Evolutionary conservation across 2,888 invertebrate species (phyloP).

Genomic region (Ichneumon xanthorius): DNA sequence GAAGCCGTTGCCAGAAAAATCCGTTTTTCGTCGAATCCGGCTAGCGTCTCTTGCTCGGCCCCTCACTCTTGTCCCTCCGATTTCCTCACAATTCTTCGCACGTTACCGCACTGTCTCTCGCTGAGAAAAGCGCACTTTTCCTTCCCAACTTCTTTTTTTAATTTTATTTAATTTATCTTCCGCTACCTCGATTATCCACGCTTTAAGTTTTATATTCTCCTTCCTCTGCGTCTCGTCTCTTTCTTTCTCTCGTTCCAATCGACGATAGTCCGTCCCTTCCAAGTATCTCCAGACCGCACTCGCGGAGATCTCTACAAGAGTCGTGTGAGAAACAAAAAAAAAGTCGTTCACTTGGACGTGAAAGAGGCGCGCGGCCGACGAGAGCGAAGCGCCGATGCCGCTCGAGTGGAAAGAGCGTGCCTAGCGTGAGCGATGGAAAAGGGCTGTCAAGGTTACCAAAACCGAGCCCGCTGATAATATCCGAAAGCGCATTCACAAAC

Average conservation of each 20-base stretch:
- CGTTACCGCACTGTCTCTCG: constrained; percentile 17
- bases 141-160: constrained; percentile 24
- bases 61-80: neutral
- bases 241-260: neutral
- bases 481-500: neutral
- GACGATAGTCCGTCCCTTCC: neutral
- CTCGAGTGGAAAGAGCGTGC: constrained; percentile 17
- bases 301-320: constrained; percentile 2
- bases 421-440: neutral
- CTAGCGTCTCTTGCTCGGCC: constrained; percentile 4
- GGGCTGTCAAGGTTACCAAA: neutral
- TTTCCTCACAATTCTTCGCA: constrained; percentile 39
- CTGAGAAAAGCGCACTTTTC: constrained; percentile 18
- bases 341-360: constrained; percentile 10
- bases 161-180: neutral
- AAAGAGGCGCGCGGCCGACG: neutral
- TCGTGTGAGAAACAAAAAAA: neutral
- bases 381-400: constrained; percentile 1
- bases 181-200: constrained; percentile 23
- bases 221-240: neutral
- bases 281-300: constrained; percentile 5
- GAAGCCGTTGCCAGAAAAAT: constrained; percentile 10
- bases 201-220: neutral
- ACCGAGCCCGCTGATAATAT: neutral
- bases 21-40: constrained; percentile 17